Conservation (phyloP, 2,888 invertebrate genomes). For the Sericinus montela region DNA sequence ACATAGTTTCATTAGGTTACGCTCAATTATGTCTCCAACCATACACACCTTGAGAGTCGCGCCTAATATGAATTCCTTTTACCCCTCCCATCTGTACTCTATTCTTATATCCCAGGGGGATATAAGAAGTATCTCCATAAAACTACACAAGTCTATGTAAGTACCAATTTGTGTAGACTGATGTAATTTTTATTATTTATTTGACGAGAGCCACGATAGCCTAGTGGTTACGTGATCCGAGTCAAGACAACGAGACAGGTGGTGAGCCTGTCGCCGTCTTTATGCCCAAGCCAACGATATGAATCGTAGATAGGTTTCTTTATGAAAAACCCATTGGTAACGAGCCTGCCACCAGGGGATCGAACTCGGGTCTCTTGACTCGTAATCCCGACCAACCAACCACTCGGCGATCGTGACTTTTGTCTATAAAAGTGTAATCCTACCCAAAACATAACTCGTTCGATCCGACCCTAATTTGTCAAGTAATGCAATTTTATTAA, state of each 20-base stretch:
- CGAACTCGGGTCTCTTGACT: too few species aligned
- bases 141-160: neutral
- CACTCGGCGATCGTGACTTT: neutral
- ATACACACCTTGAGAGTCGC: neutral
- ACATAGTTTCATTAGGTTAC: neutral
- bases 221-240: too few species aligned
- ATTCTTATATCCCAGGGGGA: neutral
- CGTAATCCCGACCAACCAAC: too few species aligned
- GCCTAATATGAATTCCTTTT: neutral
- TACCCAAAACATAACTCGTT: neutral
- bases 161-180: neutral
- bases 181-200: neutral
- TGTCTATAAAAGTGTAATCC: neutral
- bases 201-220: too few species aligned
- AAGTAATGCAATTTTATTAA: neutral
- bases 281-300: too few species aligned
- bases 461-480: neutral
- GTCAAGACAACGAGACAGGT: too few species aligned
- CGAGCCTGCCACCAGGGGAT: too few species aligned
- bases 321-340: too few species aligned
- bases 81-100: neutral
- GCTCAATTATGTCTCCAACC: neutral
- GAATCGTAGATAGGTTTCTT: too few species aligned
- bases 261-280: too few species aligned
- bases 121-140: neutral